phyloP scores from a whole-genome alignment of 2,113 vertebrate genomes.

The Charadrius vociferus region DNA sequence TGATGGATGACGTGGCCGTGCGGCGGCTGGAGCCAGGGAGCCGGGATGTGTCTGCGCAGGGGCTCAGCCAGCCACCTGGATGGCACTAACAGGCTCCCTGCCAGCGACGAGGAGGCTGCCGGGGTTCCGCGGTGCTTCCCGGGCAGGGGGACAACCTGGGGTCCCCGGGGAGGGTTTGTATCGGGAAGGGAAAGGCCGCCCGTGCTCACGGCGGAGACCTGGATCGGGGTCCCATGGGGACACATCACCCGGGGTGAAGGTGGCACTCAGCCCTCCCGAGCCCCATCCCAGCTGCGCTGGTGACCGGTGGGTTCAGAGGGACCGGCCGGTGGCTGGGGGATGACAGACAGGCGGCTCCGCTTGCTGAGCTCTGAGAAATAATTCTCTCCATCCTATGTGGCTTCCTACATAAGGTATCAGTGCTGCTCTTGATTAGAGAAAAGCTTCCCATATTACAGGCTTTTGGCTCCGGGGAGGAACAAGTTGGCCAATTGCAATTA shows the following conservation, averaged over 20 bases:
- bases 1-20: conserved; percentile 50
- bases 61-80: conserved; percentile 54
- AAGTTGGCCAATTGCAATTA: conserved; percentile 68
- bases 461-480: conserved; percentile 64
- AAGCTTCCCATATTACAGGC: conserved; percentile 68
- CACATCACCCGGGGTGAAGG: not conserved
- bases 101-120: not conserved
- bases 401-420: conserved; percentile 62
- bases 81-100: not conserved
- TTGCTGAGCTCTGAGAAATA: not conserved
- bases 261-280: not conserved
- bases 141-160: not conserved
- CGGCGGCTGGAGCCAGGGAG: conserved; percentile 34
- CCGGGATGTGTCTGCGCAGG: not conserved
- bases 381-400: conserved; percentile 53
- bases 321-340: not conserved
- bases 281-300: not conserved
- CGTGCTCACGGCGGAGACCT: accelerated
- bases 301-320: not conserved
- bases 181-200: not conserved
- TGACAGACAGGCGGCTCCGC: not conserved
- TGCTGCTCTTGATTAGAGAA: conserved; percentile 59
- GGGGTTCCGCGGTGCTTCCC: not conserved
- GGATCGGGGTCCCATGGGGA: accelerated
- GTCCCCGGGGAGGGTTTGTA: not conserved